Conservation (phyloP, 2,797 vertebrate species). For the Gallirallus australis region DNA sequence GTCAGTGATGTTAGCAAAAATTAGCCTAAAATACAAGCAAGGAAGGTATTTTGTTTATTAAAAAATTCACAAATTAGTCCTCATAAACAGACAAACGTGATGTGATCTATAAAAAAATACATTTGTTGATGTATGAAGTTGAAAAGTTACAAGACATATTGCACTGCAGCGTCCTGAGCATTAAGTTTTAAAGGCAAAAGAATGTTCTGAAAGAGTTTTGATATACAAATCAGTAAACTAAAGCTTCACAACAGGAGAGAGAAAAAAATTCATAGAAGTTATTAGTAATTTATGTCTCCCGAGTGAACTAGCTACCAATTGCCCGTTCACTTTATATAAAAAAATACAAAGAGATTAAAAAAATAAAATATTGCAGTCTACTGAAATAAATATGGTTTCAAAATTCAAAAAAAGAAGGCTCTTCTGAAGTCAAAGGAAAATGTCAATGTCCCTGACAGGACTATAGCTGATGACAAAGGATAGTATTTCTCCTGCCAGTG, state of each 20-base stretch:
- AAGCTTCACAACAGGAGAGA: background rate
- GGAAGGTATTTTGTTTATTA: background rate
- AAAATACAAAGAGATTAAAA: background rate
- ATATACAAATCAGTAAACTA: background rate
- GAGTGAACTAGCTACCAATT: background rate
- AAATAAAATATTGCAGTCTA: background rate
- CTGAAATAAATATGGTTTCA: background rate
- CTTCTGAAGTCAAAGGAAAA: background rate
- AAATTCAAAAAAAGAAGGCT: slow-evolving; percentile 15
- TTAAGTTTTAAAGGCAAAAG: background rate
- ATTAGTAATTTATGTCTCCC: slow-evolving; percentile 1
- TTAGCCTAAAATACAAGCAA: background rate
- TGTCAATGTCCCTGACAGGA: background rate
- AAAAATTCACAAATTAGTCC: background rate
- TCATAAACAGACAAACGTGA: background rate
- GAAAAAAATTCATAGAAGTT: background rate
- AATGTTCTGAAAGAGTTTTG: background rate
- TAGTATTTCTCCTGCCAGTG: background rate
- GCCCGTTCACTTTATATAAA: background rate
- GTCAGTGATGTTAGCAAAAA: background rate
- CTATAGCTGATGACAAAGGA: background rate
- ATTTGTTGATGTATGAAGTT: background rate
- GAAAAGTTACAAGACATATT: background rate
- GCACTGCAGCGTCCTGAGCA: background rate
- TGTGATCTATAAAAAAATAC: background rate